Evolutionary conservation across 2,888 invertebrate genomes (phyloP).

Genomic region (Aspidiotus rigidus): DNA sequence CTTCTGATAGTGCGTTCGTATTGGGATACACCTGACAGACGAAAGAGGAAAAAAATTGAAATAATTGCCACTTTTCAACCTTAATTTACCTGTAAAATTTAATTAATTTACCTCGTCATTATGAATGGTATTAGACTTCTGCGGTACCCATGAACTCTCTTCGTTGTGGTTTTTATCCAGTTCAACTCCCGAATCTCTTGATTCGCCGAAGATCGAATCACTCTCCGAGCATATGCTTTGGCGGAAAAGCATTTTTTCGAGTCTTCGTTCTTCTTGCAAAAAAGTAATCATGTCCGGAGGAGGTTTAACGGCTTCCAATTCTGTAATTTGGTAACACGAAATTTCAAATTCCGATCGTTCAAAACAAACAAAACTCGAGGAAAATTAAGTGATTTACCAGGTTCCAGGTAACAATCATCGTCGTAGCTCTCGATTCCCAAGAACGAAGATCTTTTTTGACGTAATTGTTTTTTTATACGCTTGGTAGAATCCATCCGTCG

Average conservation of each 20-base stretch:
- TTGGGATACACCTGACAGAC: constrained; percentile 53
- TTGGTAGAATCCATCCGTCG: constrained; percentile 67
- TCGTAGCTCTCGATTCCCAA: constrained; percentile 65
- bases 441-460: constrained; percentile 74
- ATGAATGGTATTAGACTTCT: constrained; percentile 58
- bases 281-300: constrained; percentile 72
- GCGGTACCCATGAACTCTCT: constrained; percentile 44
- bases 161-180: constrained; percentile 46
- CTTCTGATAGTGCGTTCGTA: constrained; percentile 60
- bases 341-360: not conserved
- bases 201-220: constrained; percentile 49
- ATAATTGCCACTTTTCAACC: no score
- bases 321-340: not conserved
- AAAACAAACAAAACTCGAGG: not conserved
- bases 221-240: constrained; percentile 48
- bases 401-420: constrained; percentile 41
- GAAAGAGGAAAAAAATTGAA: not conserved
- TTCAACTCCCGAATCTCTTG: constrained; percentile 70
- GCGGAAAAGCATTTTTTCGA: constrained; percentile 66
- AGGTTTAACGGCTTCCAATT: constrained; percentile 20
- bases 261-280: constrained; percentile 67
- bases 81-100: no score
- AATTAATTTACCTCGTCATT: constrained; percentile 56
- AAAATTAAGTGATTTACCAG: constrained; percentile 37
- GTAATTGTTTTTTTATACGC: constrained; percentile 73